A percentile compares a stretch with the other conserved stretches of the same genome.
These are phyloP conservation scores for Trichechus manatus DNA, from an alignment of 2,113 vertebrate genomes.

Conservation along the genomic window DNA sequence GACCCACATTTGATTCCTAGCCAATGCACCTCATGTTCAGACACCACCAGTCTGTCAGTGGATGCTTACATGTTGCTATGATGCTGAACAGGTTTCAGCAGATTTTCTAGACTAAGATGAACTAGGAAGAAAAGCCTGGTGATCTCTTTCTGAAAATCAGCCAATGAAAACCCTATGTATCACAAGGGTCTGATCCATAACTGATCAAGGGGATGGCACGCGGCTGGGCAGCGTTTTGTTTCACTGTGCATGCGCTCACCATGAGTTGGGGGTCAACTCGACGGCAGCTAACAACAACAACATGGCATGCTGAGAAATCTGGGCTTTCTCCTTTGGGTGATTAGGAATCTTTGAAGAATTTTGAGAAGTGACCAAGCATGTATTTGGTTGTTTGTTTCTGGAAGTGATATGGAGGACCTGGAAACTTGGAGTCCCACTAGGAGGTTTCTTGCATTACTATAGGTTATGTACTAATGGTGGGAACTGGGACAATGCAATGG, in stretches of 20 bases:
- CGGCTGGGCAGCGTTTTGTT: not conserved
- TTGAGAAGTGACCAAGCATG: not conserved
- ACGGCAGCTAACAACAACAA: not conserved
- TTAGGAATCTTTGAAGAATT: constrained; percentile 6
- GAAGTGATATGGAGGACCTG: not conserved
- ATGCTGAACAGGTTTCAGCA: too few species aligned
- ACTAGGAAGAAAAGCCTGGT: too few species aligned
- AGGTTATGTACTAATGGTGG: not conserved
- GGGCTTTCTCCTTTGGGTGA: not conserved
- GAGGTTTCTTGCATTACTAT: not conserved
- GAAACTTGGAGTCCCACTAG: not conserved
- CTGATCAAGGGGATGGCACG: not conserved
- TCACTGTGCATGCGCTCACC: not conserved
- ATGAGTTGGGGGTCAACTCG: not conserved
- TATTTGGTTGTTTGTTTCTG: constrained; percentile 26
- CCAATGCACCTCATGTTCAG: too few species aligned
- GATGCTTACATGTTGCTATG: too few species aligned
- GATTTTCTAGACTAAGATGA: too few species aligned
- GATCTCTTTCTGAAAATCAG: too few species aligned
- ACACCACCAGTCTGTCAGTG: too few species aligned
- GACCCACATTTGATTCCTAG: too few species aligned
- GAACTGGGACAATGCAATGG: not conserved
- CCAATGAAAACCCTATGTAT: too few species aligned
- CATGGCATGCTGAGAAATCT: not conserved
- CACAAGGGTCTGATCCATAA: not conserved